phyloP scores from a whole-genome alignment of 2,113 vertebrate species.

The Dasyprocta punctata region DNA sequence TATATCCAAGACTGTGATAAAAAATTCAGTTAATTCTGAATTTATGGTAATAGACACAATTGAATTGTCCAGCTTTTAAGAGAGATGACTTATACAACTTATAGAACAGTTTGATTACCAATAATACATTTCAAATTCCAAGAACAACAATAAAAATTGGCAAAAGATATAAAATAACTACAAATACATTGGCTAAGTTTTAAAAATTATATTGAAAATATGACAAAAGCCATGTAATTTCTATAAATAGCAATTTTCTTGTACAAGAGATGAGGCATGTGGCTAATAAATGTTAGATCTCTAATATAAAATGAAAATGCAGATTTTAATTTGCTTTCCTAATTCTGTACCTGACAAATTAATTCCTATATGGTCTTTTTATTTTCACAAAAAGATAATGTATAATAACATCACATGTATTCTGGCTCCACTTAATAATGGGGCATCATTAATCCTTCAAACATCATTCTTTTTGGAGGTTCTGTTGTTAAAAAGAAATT shows the following conservation, averaged over 20 bases:
- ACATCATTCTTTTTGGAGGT: conserved; percentile 4
- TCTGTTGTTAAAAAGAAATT: neutral
- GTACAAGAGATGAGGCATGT: neutral
- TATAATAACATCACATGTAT: conserved; percentile 30
- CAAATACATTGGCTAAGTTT: conserved; percentile 5
- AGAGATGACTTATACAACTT: neutral
- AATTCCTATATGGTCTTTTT: conserved; percentile 45
- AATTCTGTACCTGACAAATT: conserved; percentile 15
- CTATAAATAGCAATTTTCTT: conserved; percentile 5
- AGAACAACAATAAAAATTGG: conserved; percentile 16
- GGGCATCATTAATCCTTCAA: conserved; percentile 27
- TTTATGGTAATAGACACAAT: neutral
- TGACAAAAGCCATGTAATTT: neutral
- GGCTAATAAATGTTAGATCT: conserved; percentile 41
- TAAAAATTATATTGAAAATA: conserved; percentile 12
- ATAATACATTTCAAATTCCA: conserved; percentile 21
- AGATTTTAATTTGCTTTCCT: conserved; percentile 41
- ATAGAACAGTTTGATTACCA: conserved; percentile 35
- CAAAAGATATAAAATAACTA: conserved; percentile 1
- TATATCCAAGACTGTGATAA: neutral
- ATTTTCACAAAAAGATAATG: conserved; percentile 46
- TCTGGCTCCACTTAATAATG: neutral
- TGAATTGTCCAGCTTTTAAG: neutral
- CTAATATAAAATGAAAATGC: conserved; percentile 40
- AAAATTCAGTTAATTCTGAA: neutral